Evolutionary conservation across 2,888 invertebrate species (phyloP).

Genomic region (Acleris literana): DNA sequence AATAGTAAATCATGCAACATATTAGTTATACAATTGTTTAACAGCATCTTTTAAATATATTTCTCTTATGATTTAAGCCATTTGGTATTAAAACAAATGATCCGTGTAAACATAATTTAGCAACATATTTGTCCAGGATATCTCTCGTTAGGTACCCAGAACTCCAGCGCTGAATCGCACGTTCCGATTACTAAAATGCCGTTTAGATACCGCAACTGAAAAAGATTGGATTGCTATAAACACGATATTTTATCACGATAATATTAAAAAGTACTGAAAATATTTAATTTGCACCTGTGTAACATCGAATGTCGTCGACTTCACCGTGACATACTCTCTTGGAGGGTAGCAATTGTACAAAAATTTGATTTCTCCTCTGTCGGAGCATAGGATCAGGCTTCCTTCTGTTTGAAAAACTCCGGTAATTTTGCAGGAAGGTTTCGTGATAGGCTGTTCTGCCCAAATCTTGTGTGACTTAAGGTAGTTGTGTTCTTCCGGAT

Average conservation of each 20-base stretch:
- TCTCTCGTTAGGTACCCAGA: constrained; percentile 68
- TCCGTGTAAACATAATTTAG: constrained; percentile 31
- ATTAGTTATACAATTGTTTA: constrained; percentile 9
- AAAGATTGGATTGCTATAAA: constrained; percentile 37
- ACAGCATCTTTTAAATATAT: constrained; percentile 2
- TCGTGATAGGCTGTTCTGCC: constrained; percentile 63
- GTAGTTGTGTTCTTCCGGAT: constrained; percentile 62
- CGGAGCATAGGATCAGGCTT: constrained; percentile 72
- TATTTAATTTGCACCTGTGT: constrained; percentile 63
- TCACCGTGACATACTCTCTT: constrained; percentile 62
- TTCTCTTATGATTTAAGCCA: constrained; percentile 12
- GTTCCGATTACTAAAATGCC: constrained; percentile 76
- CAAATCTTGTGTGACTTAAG: constrained; percentile 66
- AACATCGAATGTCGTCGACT: constrained; percentile 68
- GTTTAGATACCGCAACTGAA: constrained; percentile 77
- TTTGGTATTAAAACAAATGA: background rate
- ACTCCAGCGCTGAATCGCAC: constrained; percentile 78
- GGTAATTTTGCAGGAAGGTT: constrained; percentile 70
- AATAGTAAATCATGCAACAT: background rate
- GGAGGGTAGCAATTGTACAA: constrained; percentile 75
- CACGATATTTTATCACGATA: background rate
- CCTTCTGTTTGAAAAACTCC: constrained; percentile 70
- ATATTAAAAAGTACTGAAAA: background rate
- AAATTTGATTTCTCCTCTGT: constrained; percentile 75
- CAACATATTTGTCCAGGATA: constrained; percentile 42